Evolutionary conservation across 2,797 vertebrate genomes (phyloP), one percentile per base, ranked within the genome.

Genomic region (Heterohyrax brucei): DNA sequence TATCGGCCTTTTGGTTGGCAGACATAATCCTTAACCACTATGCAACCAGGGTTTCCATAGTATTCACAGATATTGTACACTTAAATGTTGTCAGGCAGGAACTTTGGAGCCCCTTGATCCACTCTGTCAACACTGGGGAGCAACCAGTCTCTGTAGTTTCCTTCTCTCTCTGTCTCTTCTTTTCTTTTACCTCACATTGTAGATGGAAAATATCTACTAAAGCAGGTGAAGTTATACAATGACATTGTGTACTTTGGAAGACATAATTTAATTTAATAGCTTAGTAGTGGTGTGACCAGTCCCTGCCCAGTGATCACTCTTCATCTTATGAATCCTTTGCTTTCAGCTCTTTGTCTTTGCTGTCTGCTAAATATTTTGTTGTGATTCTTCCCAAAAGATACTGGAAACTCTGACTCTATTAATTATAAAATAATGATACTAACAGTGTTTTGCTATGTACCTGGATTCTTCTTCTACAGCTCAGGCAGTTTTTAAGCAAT

Each of bases 21-120:
- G 39, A 39, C 39, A 39, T 39, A 39, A 3, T 39, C 39, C 39
- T 39, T 39, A 39, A 39, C 39, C 39, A 39, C 39, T 39, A 39
- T 39, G 39, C 39, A 39, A 39, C 39, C 39, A 3, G 39, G 39
- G 39, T 39, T 39, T 39, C 39, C 39, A 39, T 39, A 39, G 39
- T 39, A 39, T 39, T 2, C 39, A 39, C 39, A 39, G 39, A 39
- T 39, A 39, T 3, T 39, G 39, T 39, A 39, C 39, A 39, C 39
- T 39, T 39, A 39, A 39, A 39, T 39, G 39, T 39, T 39, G 39
- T 39, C 5, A 1, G 1, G 44, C 5, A 18, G 9, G n/a, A 14
- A 68, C 16, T 1, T 5, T 18, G 14, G 3, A 0, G 0, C 10
- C 19, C 2, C 26, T 3, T 6, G 28, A 14, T 62, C 16, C 24